phyloP scores from a whole-genome alignment of 2,888 invertebrate genomes.

The Cheilosia soror region DNA sequence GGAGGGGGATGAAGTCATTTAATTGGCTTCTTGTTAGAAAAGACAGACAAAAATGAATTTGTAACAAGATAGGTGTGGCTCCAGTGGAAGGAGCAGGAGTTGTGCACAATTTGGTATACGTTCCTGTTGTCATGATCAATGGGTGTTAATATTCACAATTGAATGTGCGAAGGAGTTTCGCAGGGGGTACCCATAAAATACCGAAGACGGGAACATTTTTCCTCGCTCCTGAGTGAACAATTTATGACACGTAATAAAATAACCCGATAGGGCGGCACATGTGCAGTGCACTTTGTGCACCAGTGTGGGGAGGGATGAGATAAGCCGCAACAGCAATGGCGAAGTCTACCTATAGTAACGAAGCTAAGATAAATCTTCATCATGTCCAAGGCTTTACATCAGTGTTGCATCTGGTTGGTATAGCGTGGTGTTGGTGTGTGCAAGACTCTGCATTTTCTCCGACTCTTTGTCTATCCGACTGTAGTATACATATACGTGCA shows the following conservation, averaged over 20 bases:
- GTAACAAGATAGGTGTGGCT: constrained; percentile 69
- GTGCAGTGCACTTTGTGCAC: constrained; percentile 40
- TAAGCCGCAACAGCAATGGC: too few species aligned
- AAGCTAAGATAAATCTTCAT: constrained; percentile 69
- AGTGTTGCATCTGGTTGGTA: constrained; percentile 37
- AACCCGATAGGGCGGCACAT: constrained; percentile 41
- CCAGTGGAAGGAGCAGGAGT: neutral
- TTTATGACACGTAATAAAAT: constrained; percentile 72
- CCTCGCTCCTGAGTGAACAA: constrained; percentile 38
- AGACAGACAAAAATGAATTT: constrained; percentile 61
- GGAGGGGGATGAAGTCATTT: constrained; percentile 46
- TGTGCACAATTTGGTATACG: neutral
- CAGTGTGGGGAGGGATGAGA: constrained; percentile 24
- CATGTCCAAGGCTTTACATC: constrained; percentile 43
- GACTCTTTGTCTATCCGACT: constrained; percentile 27
- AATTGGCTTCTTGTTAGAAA: constrained; percentile 71
- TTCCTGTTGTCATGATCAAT: constrained; percentile 38
- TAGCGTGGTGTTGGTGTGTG: constrained; percentile 8
- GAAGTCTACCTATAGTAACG: neutral
- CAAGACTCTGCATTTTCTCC: neutral
- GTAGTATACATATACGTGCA: constrained; percentile 43
- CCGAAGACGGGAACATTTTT: constrained; percentile 9
- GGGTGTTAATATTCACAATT: constrained; percentile 66
- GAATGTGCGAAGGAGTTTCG: constrained; percentile 59
- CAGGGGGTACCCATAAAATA: constrained; percentile 39